These are phyloP conservation scores for Theristicus caerulescens DNA, from an alignment of 2,113 vertebrate genomes.

Conservation along the genomic window DNA sequence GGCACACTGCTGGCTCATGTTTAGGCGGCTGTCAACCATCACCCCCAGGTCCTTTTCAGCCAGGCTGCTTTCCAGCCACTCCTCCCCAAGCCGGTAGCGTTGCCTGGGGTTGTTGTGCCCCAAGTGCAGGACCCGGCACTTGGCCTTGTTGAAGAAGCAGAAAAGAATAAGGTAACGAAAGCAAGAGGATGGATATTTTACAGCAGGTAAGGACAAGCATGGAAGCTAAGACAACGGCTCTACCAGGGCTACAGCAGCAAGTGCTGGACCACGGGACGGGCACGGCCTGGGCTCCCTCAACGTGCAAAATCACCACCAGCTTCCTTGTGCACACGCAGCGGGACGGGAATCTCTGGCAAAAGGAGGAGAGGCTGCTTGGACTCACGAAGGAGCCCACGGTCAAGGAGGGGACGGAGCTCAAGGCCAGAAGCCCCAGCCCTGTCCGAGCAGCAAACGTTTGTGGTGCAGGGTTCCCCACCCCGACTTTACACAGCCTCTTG, in stretches of 20 bases:
- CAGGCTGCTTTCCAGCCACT: too few relatives aligned
- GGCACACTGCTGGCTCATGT: too few relatives aligned
- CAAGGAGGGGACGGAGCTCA: neutral
- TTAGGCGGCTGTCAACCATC: too few relatives aligned
- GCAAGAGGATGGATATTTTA: neutral
- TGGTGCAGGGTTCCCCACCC: neutral
- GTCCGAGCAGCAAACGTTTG: too few relatives aligned
- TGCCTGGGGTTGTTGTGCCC: too few relatives aligned
- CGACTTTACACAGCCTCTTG: neutral
- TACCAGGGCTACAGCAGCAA: neutral
- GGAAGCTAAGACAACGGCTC: neutral
- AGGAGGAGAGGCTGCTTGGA: neutral
- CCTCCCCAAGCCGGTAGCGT: too few relatives aligned
- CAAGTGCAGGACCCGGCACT: too few relatives aligned
- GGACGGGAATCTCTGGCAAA: neutral
- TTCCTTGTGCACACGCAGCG: fast-evolving
- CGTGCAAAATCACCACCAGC: fast-evolving
- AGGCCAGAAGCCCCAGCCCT: neutral
- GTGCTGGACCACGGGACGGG: fast-evolving
- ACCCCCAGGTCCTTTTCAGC: too few relatives aligned
- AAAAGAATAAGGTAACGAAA: neutral
- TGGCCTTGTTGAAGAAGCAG: neutral
- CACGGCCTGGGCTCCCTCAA: neutral
- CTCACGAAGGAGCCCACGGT: neutral
- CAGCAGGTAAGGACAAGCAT: neutral